Conservation (phyloP, 2,888 invertebrate species). For the Drosophila macrospina region DNA sequence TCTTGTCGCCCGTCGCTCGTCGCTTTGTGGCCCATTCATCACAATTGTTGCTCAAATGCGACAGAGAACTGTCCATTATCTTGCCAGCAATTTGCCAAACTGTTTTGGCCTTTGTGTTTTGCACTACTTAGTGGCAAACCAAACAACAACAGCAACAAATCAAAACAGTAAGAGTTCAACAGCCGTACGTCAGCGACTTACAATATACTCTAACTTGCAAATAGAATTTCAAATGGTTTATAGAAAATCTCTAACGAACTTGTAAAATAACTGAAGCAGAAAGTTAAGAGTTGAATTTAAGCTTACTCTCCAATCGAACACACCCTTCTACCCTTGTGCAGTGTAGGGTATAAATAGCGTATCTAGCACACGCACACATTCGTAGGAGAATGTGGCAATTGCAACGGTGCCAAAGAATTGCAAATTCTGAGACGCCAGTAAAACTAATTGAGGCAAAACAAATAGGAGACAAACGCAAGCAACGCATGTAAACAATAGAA, state of each 20-base stretch:
- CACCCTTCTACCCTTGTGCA: slow-evolving; percentile 23
- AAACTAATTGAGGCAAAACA: slow-evolving; percentile 76
- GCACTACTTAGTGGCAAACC: slow-evolving; percentile 61
- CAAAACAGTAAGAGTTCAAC: slow-evolving; percentile 56
- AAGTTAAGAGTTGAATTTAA: not conserved
- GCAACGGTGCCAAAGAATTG: slow-evolving; percentile 68
- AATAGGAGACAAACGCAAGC: slow-evolving; percentile 34
- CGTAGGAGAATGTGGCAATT: slow-evolving; percentile 42
- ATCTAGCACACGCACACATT: slow-evolving; percentile 61
- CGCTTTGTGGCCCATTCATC: slow-evolving; percentile 67
- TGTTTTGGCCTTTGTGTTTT: slow-evolving; percentile 71
- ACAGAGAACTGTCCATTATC: slow-evolving; percentile 51
- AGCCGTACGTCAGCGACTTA: slow-evolving; percentile 11
- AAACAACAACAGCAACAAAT: slow-evolving; percentile 71
- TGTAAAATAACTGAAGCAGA: not conserved
- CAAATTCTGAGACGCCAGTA: slow-evolving; percentile 67
- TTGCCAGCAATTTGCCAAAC: slow-evolving; percentile 62
- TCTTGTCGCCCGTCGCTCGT: slow-evolving; percentile 55
- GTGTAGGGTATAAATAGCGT: slow-evolving; percentile 49
- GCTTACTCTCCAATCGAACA: not conserved
- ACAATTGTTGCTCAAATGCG: slow-evolving; percentile 49
- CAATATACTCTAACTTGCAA: slow-evolving; percentile 19
- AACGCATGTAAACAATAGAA: slow-evolving; percentile 64
- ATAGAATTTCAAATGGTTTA: not conserved
- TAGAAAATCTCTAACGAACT: not conserved